Evolutionary conservation across 2,888 invertebrate species (phyloP).

Genomic region (Bombylius discolor): DNA sequence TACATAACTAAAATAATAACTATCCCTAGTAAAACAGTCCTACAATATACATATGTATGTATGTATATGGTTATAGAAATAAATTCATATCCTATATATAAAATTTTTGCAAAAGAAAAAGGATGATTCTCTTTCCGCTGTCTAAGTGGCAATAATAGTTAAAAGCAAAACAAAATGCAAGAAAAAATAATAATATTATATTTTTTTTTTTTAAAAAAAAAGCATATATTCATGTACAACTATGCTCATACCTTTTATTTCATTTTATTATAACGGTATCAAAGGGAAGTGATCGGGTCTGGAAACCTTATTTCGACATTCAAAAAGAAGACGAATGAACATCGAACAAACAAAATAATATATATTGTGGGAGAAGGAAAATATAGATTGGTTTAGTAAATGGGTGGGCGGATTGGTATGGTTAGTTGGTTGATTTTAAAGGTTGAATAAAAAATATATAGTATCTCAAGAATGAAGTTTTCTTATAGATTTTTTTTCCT

Average conservation of each 20-base stretch:
- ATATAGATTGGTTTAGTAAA: too few relatives aligned
- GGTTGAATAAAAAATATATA: too few relatives aligned
- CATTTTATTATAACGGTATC: not conserved
- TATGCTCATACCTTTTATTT: not conserved
- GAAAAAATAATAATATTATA: not conserved
- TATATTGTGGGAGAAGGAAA: not conserved
- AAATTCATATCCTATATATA: too few relatives aligned
- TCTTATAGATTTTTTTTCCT: too few relatives aligned
- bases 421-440: too few relatives aligned
- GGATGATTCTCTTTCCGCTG: constrained; percentile 4
- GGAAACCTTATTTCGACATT: not conserved
- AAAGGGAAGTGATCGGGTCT: not conserved
- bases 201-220: not conserved
- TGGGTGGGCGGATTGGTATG: too few relatives aligned
- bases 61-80: too few relatives aligned
- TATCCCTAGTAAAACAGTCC: not conserved
- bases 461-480: too few relatives aligned
- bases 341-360: not conserved
- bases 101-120: not conserved
- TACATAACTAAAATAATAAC: not conserved
- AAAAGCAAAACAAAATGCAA: not conserved
- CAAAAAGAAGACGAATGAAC: not conserved
- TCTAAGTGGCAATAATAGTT: constrained; percentile 11
- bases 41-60: too few relatives aligned
- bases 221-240: not conserved